These are phyloP conservation scores for Ooceraea biroi DNA, from an alignment of 1,140 invertebrate genomes.

Conservation along the genomic window DNA sequence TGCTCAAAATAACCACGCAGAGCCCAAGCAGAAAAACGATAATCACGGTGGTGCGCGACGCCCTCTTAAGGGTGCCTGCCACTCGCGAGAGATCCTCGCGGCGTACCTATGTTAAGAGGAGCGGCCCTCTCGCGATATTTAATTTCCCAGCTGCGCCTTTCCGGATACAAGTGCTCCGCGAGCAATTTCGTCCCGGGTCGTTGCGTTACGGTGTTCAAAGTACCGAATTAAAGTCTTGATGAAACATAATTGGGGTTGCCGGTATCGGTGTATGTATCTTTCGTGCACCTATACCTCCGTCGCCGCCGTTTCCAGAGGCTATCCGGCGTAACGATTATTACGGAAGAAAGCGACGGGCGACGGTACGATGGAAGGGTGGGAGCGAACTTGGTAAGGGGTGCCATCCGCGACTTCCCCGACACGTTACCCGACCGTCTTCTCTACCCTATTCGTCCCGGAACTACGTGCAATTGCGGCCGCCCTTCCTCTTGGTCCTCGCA, in stretches of 20 bases:
- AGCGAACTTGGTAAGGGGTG: background rate
- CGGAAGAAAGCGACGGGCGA: slow-evolving; percentile 6
- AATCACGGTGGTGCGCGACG: background rate
- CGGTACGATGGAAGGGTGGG: background rate
- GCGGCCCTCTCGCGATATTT: slow-evolving; percentile 28
- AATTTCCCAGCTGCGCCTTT: slow-evolving; percentile 26
- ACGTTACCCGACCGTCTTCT: background rate
- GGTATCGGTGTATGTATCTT: slow-evolving; percentile 40
- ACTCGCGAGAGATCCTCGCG: background rate
- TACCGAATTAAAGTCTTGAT: slow-evolving; percentile 59
- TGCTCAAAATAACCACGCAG: background rate
- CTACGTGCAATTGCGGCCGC: slow-evolving; percentile 19
- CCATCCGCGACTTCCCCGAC: slow-evolving; percentile 8
- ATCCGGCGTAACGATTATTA: slow-evolving; percentile 67
- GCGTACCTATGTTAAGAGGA: slow-evolving; percentile 6
- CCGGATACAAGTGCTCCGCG: slow-evolving; percentile 11
- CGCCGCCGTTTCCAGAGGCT: slow-evolving; percentile 14
- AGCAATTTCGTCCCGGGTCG: slow-evolving; percentile 46
- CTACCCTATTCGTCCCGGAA: slow-evolving; percentile 33
- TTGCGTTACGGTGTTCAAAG: slow-evolving; percentile 59
- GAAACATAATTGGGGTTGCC: slow-evolving; percentile 46
- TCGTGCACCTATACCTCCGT: slow-evolving; percentile 15
- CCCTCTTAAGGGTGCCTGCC: background rate
- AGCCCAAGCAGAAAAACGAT: background rate
- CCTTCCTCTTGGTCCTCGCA: background rate